Evolutionary conservation across 2,797 vertebrate genomes (phyloP), one percentile per base, ranked within the genome.

Genomic region (Craterocephalus amniculus): DNA sequence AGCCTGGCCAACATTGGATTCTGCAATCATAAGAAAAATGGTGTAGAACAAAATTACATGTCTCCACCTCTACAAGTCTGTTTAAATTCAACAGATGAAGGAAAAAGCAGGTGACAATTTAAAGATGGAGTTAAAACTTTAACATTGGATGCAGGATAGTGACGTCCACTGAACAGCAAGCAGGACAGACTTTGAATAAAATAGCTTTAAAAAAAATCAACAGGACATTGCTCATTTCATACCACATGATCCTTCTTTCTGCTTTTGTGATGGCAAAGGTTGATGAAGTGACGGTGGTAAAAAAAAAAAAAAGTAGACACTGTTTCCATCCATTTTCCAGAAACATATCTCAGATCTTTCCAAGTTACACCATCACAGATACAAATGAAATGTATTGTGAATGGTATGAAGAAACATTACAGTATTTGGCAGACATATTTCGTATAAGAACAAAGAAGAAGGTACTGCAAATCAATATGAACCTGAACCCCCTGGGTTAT

Each of bases 401-500:
- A 80, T 57, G 16, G 9, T 59, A 49, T 18, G 4, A 6, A 5
- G 12, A 20, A 27, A 58, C 45, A 43, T 58, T 69, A 71, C 56
- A 79, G 24, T 52, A 48, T 79, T 65, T 76, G 55, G 43, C 52
- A 59, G 4, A 70, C 67, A 1, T 20, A 43, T 43, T 20, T 43
- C 5, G 40, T 7, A 20, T 20, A 3, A 27, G 26, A 74, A 67
- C 43, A 74, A 83, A 77, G 27, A 48, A 62, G 1, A n/a, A 56
- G 55, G 34, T 56, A 52, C 67, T 72, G 52, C 18, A 74, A 63
- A 82, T 76, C 52, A 68, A 29, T 43, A 73, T 69, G 76, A 85
- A 84, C 88, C 79, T 91, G 76, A 68, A 66, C 64, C 72, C 79
- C 67, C 68, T 57, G 59, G 26, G 58, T 92, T 92, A 74, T 18